Evolutionary conservation across 2,888 invertebrate species (phyloP), one percentile per base, ranked within the genome.

Genomic region (Pseudanteris insignis): DNA sequence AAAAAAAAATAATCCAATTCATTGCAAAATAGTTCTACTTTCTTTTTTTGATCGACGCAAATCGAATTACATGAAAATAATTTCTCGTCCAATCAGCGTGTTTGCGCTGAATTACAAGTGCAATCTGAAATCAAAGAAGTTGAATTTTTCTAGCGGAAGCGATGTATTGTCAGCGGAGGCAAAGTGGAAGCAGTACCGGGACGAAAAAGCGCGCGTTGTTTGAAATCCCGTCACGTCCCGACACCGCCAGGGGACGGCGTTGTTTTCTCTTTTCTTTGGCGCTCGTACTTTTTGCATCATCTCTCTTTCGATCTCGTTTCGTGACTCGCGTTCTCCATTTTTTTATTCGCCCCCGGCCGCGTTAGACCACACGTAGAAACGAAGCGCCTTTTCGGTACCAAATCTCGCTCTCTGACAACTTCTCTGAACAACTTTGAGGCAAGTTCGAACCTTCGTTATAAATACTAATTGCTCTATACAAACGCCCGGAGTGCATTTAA

Each of bases 391-490:
- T 54, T 44, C 38, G 15, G 24, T 32, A 38, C 29, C 34, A 41
- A 34, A 33, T 41, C 34, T 36, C 37, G 8, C 25, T 33, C n/a
- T 1, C 29, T 36, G 28, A n/a, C n/a, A n/a, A n/a, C 24, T 28
- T 46, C 44, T 48, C 38, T 30, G 41, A 13, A 34, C 51, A 37
- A 53, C 60, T 63, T 59, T 46, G 66, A 53, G 67, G 63, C 67
- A 61, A 67, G 62, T 60, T 67, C 51, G 50, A 51, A 61, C 70
- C 70, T 70, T 72, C 70, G 71, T 75, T 74, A 72, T 73, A 74
- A 74, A 75, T 74, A 75, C 75, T 75, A 76, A 76, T 74, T 75
- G 73, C 73, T 71, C 72, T 65, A 70, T 73, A 74, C 73, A 74
- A 73, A 70, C 71, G 70, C 58, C 70, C 66, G 63, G 70, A 75